Percentiles rank a stretch among this genome's conserved stretches.
These are phyloP conservation scores for Uromys caudimaculatus DNA, from an alignment of 2,797 vertebrate species.

Conservation along the genomic window DNA sequence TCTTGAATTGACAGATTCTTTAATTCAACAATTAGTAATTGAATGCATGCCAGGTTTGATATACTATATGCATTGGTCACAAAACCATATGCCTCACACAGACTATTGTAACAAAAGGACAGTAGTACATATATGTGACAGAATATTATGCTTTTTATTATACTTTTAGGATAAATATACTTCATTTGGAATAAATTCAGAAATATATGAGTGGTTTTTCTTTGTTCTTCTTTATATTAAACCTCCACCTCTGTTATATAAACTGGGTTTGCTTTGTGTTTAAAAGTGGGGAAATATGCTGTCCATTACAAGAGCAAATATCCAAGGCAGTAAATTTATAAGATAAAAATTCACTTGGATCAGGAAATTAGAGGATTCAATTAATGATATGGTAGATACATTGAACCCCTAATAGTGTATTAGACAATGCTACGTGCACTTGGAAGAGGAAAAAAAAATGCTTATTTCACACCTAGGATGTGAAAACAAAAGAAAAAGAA, in stretches of 20 bases:
- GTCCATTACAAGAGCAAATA: neutral
- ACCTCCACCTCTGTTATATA: neutral
- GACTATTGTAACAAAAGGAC: neutral
- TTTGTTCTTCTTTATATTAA: neutral
- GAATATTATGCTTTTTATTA: no score
- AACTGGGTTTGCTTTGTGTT: neutral
- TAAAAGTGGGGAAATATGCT: neutral
- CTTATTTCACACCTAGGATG: neutral
- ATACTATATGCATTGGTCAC: neutral
- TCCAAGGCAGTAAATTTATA: neutral
- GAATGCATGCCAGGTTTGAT: slow-evolving; percentile 20
- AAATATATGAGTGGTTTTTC: neutral
- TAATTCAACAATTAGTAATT: slow-evolving; percentile 6
- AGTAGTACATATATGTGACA: neutral
- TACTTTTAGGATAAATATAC: slow-evolving; percentile 32
- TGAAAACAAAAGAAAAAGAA: neutral
- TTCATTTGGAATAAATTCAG: neutral
- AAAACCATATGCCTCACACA: neutral
- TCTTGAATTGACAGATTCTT: neutral
- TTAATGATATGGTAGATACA: neutral
- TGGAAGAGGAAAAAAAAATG: neutral
- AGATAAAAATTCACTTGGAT: neutral
- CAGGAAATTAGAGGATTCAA: neutral
- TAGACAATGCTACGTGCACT: no score
- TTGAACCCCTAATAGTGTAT: neutral